phyloP scores from a whole-genome alignment of 1,140 invertebrate species.

The Lepidurus apus region DNA sequence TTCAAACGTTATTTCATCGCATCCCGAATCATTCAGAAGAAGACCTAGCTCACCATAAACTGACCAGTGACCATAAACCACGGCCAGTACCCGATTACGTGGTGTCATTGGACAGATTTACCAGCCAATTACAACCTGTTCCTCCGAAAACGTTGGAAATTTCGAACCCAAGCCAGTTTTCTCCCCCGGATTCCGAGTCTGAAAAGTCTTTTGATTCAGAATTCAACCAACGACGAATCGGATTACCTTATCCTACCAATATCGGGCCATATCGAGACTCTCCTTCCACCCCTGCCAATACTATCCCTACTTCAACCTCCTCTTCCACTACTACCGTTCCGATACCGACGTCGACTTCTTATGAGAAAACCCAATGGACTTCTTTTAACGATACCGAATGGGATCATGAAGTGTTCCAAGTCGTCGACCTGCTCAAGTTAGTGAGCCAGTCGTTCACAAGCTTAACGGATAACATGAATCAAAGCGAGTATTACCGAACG shows the following conservation, averaged over 20 bases:
- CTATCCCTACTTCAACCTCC: neutral
- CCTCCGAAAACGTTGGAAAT: neutral
- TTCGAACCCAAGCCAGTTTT: neutral
- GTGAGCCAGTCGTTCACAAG: neutral
- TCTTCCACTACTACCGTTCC: neutral
- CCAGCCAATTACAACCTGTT: neutral
- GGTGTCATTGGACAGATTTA: neutral
- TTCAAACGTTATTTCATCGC: neutral
- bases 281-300: too few relatives aligned
- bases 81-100: neutral
- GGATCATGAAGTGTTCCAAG: constrained; percentile 3
- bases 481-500: neutral
- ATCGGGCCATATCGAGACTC: neutral
- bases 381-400: neutral
- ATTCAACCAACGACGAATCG: neutral
- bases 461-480: neutral
- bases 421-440: constrained; percentile 2
- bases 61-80: neutral
- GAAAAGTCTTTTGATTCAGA: neutral
- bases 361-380: neutral
- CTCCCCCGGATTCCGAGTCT: neutral
- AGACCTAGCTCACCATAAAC: neutral
- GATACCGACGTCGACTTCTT: neutral
- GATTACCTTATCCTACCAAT: neutral
- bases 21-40: neutral